Conservation (phyloP, 2,888 invertebrate genomes). For the Mythimna lalbum region DNA sequence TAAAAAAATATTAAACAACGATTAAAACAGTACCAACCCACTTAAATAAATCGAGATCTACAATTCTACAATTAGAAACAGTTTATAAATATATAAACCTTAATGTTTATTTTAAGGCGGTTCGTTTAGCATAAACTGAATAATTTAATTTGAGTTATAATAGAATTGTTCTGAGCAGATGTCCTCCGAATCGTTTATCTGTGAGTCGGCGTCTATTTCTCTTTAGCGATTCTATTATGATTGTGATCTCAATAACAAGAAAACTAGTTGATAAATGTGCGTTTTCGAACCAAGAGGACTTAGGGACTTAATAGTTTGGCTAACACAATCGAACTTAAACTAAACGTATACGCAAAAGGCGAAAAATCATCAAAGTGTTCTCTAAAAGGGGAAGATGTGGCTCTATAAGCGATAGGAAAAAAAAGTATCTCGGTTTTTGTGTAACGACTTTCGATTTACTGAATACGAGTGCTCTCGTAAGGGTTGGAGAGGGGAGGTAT, state of each 20-base stretch:
- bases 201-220: slow-evolving; percentile 12
- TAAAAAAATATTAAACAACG: not conserved
- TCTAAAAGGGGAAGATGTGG: slow-evolving; percentile 76
- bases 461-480: slow-evolving; percentile 84
- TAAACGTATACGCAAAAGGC: slow-evolving; percentile 74
- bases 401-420: slow-evolving; percentile 79
- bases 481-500: slow-evolving; percentile 84
- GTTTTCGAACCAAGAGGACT: not conserved
- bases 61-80: not conserved
- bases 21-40: not conserved
- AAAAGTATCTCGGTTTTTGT: slow-evolving; percentile 85
- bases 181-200: slow-evolving; percentile 19
- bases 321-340: slow-evolving; percentile 27
- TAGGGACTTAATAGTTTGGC: slow-evolving; percentile 1
- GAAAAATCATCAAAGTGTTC: slow-evolving; percentile 79
- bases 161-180: slow-evolving; percentile 30
- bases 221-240: slow-evolving; percentile 22
- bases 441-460: slow-evolving; percentile 88
- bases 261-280: not conserved
- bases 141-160: slow-evolving; percentile 39
- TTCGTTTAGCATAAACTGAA: slow-evolving; percentile 19
- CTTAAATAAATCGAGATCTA: not conserved
- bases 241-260: slow-evolving; percentile 18
- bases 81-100: slow-evolving; percentile 5
- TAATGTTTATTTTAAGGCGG: slow-evolving; percentile 24